These are phyloP conservation scores for Hypena proboscidalis DNA, from an alignment of 2,888 invertebrate genomes.

Conservation along the genomic window DNA sequence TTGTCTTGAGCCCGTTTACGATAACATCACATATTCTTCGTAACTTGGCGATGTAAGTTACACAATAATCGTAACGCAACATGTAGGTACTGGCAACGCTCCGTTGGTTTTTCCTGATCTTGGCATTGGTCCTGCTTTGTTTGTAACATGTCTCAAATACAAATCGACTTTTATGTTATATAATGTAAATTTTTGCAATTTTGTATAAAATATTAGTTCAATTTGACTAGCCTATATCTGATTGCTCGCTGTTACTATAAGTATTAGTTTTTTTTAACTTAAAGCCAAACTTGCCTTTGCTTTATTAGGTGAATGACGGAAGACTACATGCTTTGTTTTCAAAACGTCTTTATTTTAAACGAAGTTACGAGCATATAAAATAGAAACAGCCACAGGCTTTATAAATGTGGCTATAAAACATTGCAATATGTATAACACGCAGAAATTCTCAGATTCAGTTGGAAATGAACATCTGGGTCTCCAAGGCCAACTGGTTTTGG, in stretches of 20 bases:
- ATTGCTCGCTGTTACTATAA: too few species aligned
- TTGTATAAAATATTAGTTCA: neutral
- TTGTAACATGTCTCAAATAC: constrained; percentile 32
- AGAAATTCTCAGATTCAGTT: constrained; percentile 20
- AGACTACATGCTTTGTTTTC: too few species aligned
- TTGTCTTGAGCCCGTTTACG: constrained; percentile 19
- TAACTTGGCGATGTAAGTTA: constrained; percentile 41
- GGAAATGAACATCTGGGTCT: constrained; percentile 23
- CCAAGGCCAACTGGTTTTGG: constrained; percentile 25
- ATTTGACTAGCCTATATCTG: too few species aligned
- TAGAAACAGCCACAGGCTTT: too few species aligned
- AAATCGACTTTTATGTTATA: too few species aligned
- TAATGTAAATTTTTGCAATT: too few species aligned
- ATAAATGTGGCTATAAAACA: neutral
- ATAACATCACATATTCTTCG: constrained; percentile 36
- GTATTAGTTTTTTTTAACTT: too few species aligned
- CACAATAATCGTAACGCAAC: constrained; percentile 47
- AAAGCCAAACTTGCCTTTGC: too few species aligned
- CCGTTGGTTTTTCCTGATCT: constrained; percentile 53
- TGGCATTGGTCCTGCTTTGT: constrained; percentile 49
- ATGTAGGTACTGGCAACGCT: constrained; percentile 37
- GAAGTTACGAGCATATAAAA: too few species aligned
- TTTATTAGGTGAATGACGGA: too few species aligned
- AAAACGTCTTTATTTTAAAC: too few species aligned
- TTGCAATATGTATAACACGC: constrained; percentile 6